Percentiles rank a stretch among this genome's conserved stretches.
Evolutionary conservation across 1,140 invertebrate species (phyloP).

Genomic region (Zaprionus ghesquierei): DNA sequence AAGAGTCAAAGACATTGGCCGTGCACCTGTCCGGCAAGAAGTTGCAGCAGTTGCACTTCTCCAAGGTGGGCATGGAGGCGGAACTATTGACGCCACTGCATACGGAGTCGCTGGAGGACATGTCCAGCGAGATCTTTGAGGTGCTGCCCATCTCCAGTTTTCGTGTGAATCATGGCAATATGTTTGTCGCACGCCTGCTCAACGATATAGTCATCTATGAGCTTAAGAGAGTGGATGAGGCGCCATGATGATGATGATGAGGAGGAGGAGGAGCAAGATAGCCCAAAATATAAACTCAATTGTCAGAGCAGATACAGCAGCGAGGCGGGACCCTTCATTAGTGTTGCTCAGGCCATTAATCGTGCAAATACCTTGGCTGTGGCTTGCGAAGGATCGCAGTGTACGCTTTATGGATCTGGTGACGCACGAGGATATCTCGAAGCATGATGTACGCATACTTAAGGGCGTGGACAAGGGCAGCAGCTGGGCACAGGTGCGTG

Average conservation of each 20-base stretch:
- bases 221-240: not conserved
- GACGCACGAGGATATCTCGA: conserved; percentile 41
- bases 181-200: conserved; percentile 45
- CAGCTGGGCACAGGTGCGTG: conserved; percentile 55
- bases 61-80: conserved; percentile 33
- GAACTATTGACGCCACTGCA: conserved; percentile 41
- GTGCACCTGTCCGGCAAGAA: conserved; percentile 50
- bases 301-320: conserved; percentile 38
- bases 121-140: conserved; percentile 60
- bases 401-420: conserved; percentile 50
- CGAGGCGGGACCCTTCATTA: conserved; percentile 26
- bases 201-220: conserved; percentile 55
- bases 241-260: not conserved
- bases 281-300: conserved; percentile 17
- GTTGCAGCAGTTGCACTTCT: conserved; percentile 43
- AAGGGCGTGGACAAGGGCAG: conserved; percentile 26
- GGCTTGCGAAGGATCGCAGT: conserved; percentile 52
- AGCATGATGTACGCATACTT: conserved; percentile 44
- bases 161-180: conserved; percentile 26
- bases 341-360: conserved; percentile 35
- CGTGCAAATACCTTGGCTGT: conserved; percentile 34
- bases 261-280: not conserved
- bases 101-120: not conserved
- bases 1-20: conserved; percentile 12
- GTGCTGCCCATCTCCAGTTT: conserved; percentile 35